phyloP scores from a whole-genome alignment of 2,888 invertebrate genomes.

The Monochamus alternatus region DNA sequence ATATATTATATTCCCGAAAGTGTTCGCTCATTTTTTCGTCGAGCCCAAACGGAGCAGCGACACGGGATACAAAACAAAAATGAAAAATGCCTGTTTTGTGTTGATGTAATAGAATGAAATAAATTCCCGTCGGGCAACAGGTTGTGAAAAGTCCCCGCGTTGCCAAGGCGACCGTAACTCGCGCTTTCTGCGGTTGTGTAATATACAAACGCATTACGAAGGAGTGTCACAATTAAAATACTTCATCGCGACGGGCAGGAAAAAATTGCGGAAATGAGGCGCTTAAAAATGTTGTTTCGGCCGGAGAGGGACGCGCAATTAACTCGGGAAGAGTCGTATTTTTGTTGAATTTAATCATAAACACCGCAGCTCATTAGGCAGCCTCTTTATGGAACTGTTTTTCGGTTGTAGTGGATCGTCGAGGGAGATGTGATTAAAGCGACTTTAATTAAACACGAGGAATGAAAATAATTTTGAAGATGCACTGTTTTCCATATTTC shows the following conservation, averaged over 20 bases:
- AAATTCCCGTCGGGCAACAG: conserved; percentile 60
- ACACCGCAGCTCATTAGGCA: conserved; percentile 33
- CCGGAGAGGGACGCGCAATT: conserved; percentile 35
- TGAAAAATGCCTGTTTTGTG: conserved; percentile 54
- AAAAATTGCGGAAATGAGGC: conserved; percentile 44
- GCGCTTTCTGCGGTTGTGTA: conserved; percentile 46
- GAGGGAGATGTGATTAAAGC: conserved; percentile 24
- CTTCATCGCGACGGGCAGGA: conserved; percentile 39
- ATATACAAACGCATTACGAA: conserved; percentile 50
- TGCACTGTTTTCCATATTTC: too few species aligned
- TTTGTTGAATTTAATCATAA: conserved; percentile 42
- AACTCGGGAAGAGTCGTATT: conserved; percentile 38
- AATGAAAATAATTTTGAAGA: conserved; percentile 3
- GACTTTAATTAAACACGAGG: conserved; percentile 11
- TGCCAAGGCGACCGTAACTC: conserved; percentile 55
- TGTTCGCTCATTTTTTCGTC: conserved; percentile 3
- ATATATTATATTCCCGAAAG: conserved; percentile 9
- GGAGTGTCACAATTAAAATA: conserved; percentile 57
- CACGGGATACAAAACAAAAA: conserved; percentile 44
- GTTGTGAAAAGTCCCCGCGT: conserved; percentile 58
- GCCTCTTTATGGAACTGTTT: conserved; percentile 28
- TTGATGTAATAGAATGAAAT: conserved; percentile 56
- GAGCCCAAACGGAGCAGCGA: conserved; percentile 32
- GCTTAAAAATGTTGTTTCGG: conserved; percentile 46
- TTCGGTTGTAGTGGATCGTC: conserved; percentile 14